Conservation (phyloP, 2,113 vertebrate species). For the Calyptomena viridis region DNA sequence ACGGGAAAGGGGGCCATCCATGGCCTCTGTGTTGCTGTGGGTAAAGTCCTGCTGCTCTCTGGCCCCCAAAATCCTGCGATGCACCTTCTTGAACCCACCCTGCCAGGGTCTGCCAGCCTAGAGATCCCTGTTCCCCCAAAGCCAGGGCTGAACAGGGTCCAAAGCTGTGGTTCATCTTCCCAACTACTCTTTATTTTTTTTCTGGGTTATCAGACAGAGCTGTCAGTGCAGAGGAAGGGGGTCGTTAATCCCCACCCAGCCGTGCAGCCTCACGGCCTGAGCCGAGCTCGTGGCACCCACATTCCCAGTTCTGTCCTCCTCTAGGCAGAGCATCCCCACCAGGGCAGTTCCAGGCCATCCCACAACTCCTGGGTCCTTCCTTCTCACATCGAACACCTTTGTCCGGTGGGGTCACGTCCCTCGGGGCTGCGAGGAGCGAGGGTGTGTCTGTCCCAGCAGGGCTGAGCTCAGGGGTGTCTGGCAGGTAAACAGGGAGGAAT, state of each 20-base stretch:
- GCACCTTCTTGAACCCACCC: accelerated
- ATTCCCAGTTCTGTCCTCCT: accelerated
- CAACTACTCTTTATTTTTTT: not conserved
- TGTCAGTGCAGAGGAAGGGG: not conserved
- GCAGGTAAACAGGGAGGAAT: constrained; percentile 27
- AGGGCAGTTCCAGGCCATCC: not conserved
- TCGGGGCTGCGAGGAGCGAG: not conserved
- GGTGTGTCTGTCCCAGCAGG: not conserved
- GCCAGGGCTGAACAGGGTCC: not conserved
- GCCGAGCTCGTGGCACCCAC: accelerated
- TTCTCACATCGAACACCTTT: not conserved
- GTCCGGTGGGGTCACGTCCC: accelerated
- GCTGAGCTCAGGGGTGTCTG: not conserved
- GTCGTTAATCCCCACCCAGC: not conserved
- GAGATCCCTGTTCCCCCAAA: not conserved
- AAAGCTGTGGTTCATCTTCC: not conserved
- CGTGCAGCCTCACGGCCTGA: not conserved
- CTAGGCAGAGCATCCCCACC: not conserved
- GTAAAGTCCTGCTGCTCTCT: not conserved
- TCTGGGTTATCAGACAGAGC: not conserved
- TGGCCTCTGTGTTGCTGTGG: accelerated
- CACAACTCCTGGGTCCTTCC: not conserved
- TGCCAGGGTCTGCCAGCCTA: not conserved
- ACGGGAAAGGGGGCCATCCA: not conserved
- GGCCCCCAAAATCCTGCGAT: not conserved